Evolutionary conservation across 92 coral and sea anemone genomes (phyloP), one percentile per base, ranked within the genome.

Genomic region (Porites lobata): DNA sequence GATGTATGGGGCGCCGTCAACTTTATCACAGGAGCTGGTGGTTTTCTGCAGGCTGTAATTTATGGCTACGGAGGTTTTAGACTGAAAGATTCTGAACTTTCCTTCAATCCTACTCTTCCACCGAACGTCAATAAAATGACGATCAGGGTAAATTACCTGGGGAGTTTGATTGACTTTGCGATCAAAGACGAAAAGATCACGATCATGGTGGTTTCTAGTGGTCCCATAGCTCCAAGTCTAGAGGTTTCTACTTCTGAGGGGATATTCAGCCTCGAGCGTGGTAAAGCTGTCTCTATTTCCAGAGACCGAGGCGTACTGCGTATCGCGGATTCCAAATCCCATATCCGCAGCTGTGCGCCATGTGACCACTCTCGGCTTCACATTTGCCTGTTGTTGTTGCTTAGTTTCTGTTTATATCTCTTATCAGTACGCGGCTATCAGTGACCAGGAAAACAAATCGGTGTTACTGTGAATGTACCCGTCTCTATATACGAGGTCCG

Each of bases 51-150:
- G 88, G 86, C 97, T 20, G 76, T 94, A 59, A 70, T 89, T 56
- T 94, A 94, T 78, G 97, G 97, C 47, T 94, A 94, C 65, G 97
- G 97, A 69, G 97, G 97, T 38, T 92, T 94, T 69, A 88, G 97
- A 7, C 75, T 94, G 57, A 83, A 85, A 17, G 77, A 69, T 5
- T 78, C 84, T 22, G 79, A 82, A 11, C 78, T 94, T 26, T 64
- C 80, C 10, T 94, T 94, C 50, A 94, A 90, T 81, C 95, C 94
- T 24, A 89, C 92, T 53, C 75, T 94, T 19, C 97, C 97, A 47
- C 95, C 95, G 47, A 78, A 81, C 21, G 81, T 90, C 19, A 92
- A 95, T 3, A 92, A 84, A 62, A 79, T 94, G 95, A 87, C 80
- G 61, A 87, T 90, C 71, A 92, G 92, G 8, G 68, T 92, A 47